Conservation (phyloP, 1,140 invertebrate species). For the Conus ventricosus region DNA sequence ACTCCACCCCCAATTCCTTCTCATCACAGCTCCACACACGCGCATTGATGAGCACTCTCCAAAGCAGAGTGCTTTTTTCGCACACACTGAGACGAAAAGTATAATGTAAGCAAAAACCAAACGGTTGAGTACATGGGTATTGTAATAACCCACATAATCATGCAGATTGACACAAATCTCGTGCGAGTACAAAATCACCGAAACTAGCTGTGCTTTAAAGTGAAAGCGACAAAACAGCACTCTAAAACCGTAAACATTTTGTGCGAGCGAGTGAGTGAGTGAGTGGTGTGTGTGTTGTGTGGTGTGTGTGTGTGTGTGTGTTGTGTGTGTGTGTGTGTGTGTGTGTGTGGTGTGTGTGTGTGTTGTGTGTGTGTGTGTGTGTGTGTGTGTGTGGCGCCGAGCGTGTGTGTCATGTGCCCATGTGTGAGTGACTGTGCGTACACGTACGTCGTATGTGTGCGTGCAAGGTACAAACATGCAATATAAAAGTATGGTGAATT, state of each 20-base stretch:
- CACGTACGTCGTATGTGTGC: slow-evolving; percentile 1
- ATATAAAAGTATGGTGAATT: too few relatives aligned
- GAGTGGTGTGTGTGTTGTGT: slow-evolving; percentile 22
- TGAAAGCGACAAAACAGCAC: too few relatives aligned
- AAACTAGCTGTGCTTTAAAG: too few relatives aligned
- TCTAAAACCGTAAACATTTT: not conserved
- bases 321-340: slow-evolving; percentile 22
- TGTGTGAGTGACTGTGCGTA: not conserved
- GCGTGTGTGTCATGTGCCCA: not conserved
- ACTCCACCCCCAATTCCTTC: too few relatives aligned
- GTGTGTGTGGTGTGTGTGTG: slow-evolving; percentile 21
- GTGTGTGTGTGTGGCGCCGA: not conserved
- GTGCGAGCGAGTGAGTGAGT: not conserved
- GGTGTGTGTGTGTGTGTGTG: slow-evolving; percentile 21
- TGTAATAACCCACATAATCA: not conserved
- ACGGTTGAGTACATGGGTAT: too few relatives aligned
- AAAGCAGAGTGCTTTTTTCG: too few relatives aligned
- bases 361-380: slow-evolving; percentile 16
- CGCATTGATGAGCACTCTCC: too few relatives aligned
- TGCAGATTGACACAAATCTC: too few relatives aligned
- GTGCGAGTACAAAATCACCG: too few relatives aligned
- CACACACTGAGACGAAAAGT: too few relatives aligned
- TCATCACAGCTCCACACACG: too few relatives aligned
- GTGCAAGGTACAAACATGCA: not conserved
- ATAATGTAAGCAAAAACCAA: too few relatives aligned